phyloP scores from a whole-genome alignment of 1,140 invertebrate genomes.

The Phymastichus coffea region DNA sequence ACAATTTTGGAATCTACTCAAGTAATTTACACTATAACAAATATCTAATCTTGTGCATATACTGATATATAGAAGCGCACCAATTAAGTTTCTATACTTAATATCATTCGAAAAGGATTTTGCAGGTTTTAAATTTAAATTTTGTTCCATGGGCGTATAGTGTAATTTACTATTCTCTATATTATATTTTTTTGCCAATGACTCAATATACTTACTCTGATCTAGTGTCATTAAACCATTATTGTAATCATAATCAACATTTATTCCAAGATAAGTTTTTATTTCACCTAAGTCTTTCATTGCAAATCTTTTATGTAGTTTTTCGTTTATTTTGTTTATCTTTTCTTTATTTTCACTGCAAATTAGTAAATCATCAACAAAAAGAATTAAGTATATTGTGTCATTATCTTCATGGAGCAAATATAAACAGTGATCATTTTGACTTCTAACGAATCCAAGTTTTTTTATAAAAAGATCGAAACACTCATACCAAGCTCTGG shows the following conservation, averaged over 20 bases:
- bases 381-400: not conserved
- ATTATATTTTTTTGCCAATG: slow-evolving; percentile 18
- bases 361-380: slow-evolving; percentile 3
- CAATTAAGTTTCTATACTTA: slow-evolving; percentile 11
- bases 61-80: slow-evolving; percentile 11
- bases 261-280: not conserved
- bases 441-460: slow-evolving; percentile 22
- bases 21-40: slow-evolving; percentile 15
- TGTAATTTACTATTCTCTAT: slow-evolving; percentile 23
- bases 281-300: slow-evolving; percentile 5
- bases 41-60: slow-evolving; percentile 5
- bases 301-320: not conserved
- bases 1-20: slow-evolving; percentile 14
- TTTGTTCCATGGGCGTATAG: slow-evolving; percentile 19
- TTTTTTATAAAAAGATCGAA: slow-evolving; percentile 24
- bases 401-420: not conserved
- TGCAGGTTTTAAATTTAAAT: not conserved
- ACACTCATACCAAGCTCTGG: slow-evolving; percentile 35
- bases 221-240: not conserved
- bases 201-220: slow-evolving; percentile 26
- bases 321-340: not conserved
- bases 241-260: not conserved
- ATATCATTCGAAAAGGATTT: not conserved
- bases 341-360: not conserved
- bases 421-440: slow-evolving; percentile 11